Evolutionary conservation across 2,797 vertebrate species (phyloP).

Genomic region (Xiphophorus birchmanni): DNA sequence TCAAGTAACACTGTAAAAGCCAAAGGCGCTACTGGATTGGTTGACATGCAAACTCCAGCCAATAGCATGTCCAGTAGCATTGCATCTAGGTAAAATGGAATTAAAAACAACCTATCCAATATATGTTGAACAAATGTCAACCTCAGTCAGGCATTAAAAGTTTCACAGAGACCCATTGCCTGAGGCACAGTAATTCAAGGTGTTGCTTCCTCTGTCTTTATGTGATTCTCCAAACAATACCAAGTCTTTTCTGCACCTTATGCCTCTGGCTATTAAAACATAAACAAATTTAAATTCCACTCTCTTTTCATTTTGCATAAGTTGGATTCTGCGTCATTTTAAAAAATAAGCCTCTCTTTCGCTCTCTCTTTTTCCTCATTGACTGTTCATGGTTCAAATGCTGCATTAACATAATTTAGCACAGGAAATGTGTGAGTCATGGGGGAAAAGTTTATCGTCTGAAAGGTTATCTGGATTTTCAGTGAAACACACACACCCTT

Average conservation of each 20-base stretch:
- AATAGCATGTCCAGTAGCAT: no score
- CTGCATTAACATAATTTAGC: conserved; percentile 75
- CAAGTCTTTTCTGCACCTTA: background rate
- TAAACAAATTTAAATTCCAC: background rate
- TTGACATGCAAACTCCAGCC: no score
- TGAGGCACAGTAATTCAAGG: background rate
- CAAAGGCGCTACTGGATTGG: no score
- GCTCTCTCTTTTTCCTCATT: conserved; percentile 22
- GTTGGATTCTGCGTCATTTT: conserved; percentile 12
- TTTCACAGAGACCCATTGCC: background rate
- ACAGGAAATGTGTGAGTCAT: conserved; percentile 52
- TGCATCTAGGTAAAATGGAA: background rate
- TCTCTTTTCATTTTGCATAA: background rate
- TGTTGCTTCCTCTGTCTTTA: background rate
- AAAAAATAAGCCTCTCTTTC: background rate
- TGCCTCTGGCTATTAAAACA: background rate
- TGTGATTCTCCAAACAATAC: background rate
- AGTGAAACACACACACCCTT: conserved; percentile 19
- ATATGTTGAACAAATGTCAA: conserved; percentile 8
- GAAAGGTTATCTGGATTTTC: conserved; percentile 69
- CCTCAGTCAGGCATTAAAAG: background rate
- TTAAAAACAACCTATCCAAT: background rate
- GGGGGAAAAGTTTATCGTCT: conserved; percentile 63
- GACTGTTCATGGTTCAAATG: conserved; percentile 63
- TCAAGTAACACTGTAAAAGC: no score